Evolutionary conservation across 2,797 vertebrate genomes (phyloP), one percentile per base, ranked within the genome.

Genomic region (Ciconia nigra): DNA sequence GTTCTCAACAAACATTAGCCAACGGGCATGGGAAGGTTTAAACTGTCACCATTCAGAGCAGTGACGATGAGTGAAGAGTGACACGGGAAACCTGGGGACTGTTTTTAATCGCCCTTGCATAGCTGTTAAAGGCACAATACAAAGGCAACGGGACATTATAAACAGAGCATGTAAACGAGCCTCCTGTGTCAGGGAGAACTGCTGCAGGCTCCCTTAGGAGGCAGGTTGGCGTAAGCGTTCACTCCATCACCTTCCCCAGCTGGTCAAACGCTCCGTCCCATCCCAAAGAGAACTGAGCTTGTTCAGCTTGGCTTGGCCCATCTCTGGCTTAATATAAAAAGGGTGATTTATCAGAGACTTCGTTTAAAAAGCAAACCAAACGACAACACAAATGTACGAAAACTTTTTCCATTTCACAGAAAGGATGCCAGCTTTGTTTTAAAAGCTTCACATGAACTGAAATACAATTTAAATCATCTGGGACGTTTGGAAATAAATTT

Each of bases 41-140:
- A 94, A 94, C 77, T 94, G 79, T 93, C 84, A 89, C 92, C 77
- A 92, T 96, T 95, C 55, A 70, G 51, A 83, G 74, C 41, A 82
- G 49, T 37, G 89, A 94, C 52, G 83, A 96, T 93, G 92, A 94
- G 91, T 96, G 95, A 97, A 96, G 96, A 96, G 83, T 96, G 96
- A 97, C 96, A 95, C 66, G 33, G 94, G 90, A 94, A 95, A 87
- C 87, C 87, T 16, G 61, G 62, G 62, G 90, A 88, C 92, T 96
- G 95, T 93, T 96, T 96, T 92, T 97, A 96, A 95, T 96, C 96
- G 96, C 74, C 37, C 63, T 89, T 93, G 83, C 87, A 91, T 77
- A 92, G 91, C 66, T 95, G 67, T 76, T 93, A 94, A 96, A 95
- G 78, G 74, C 84, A 97, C 72, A 97, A 95, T 96, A 96, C 95